Base-by-base conservation (phyloP, 2,888 invertebrate species). In the Zygogramma bicolorata region DNA sequence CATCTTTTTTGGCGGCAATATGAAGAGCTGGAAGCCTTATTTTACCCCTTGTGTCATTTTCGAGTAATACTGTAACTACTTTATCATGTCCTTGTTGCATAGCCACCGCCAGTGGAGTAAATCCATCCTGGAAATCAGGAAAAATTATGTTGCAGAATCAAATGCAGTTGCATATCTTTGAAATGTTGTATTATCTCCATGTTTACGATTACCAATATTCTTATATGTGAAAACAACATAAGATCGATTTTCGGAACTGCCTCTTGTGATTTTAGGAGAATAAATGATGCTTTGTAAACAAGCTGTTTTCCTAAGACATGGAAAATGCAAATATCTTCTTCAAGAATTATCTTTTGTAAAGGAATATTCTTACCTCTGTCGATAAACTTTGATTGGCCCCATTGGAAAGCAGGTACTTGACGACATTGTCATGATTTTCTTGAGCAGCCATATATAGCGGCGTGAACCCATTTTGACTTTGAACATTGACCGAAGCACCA, bases 371-470 rank as follows among this genome's bases (percentile, higher is more conserved):
- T 87, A 93, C 97, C 92, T 99, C 99, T 38, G 99, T 99, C 72
- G 99, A 97, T 81, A 99, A 90, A 83, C 96, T 97, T 88, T 99
- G 99, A 88, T 98, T 99, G 75, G 99, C 99, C 77, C 97, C 97
- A 88, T 97, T 97, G 70, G 95, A 91, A 75, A 99, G 89, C 42
- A 99, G 90, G 85, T 95, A 96, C 87, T 95, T 95, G 79, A 99
- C 99, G 66, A 98, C 98, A 29, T 93, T 93, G 86, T 98, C 97
- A 84, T 98, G 98, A 87, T 98, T 98, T 88, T 98, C 98, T 88
- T 98, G 99, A 6, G 99, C 98, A 7, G 98, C 99, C 99, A 99
- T 99, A 87, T 99, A 99, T 60, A 99, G 89, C 0, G 99, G 99
- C 1, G 99, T 99, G 88, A 99, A 99, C 76, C 99, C 99, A 91